Conservation (phyloP, 2,888 invertebrate species). For the Dynastes hyllus region DNA sequence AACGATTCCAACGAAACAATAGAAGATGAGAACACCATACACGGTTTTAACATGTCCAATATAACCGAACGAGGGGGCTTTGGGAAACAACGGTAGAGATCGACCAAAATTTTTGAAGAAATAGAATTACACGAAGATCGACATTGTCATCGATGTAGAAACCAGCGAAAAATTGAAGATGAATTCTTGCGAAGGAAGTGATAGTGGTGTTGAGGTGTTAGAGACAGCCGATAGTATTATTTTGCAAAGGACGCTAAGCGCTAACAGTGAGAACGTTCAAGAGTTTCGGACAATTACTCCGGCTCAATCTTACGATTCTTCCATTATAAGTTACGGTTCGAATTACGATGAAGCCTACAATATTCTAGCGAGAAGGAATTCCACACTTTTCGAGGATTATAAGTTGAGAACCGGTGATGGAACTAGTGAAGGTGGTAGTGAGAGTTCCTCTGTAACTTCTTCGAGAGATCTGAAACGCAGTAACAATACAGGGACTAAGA, state of each 20-base stretch:
- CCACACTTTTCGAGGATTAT: conserved; percentile 68
- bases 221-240: conserved; percentile 71
- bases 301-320: conserved; percentile 84
- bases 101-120: too few species aligned
- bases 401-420: conserved; percentile 61
- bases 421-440: conserved; percentile 83
- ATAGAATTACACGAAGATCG: too few species aligned
- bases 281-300: conserved; percentile 74
- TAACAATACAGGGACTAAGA: conserved; percentile 71
- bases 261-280: conserved; percentile 78
- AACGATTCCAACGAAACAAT: conserved; percentile 56
- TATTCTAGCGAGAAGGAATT: conserved; percentile 69
- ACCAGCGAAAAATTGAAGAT: conserved; percentile 53
- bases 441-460: conserved; percentile 80
- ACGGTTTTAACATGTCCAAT: conserved; percentile 66
- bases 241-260: conserved; percentile 74
- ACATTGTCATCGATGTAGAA: conserved; percentile 46
- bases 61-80: conserved; percentile 63
- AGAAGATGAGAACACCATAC: conserved; percentile 64
- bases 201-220: conserved; percentile 85
- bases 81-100: conserved; percentile 29
- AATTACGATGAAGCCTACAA: conserved; percentile 79
- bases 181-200: conserved; percentile 79
- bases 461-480: conserved; percentile 71
- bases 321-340: conserved; percentile 85